phyloP scores from a whole-genome alignment of 2,113 vertebrate genomes.

The Tylochromis polylepis region DNA sequence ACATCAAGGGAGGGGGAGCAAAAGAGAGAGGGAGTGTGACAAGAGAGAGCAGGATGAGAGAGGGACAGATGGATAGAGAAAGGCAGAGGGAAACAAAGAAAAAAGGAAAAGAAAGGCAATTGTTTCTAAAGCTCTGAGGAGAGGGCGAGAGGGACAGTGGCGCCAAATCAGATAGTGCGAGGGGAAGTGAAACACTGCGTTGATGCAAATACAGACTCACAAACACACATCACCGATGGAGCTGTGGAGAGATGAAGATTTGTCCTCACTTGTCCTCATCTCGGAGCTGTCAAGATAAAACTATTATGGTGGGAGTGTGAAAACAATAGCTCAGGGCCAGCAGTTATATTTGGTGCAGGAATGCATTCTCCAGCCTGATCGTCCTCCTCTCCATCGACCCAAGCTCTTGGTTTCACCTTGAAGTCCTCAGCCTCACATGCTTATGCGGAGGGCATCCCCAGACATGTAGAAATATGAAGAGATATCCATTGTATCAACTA shows the following conservation, averaged over 20 bases:
- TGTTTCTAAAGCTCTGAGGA: conserved; percentile 57
- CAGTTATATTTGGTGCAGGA: conserved; percentile 19
- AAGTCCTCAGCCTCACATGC: background rate
- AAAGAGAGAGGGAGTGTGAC: conserved; percentile 15
- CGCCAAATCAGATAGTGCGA: conserved; percentile 59
- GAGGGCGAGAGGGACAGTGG: background rate
- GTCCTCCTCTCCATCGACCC: background rate
- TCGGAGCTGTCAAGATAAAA: conserved; percentile 61
- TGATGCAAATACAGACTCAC: conserved; percentile 38
- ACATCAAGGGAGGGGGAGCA: conserved; percentile 36
- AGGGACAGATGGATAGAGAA: conserved; percentile 10
- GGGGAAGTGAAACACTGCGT: conserved; percentile 19
- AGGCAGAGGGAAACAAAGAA: conserved; percentile 29
- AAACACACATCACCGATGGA: background rate
- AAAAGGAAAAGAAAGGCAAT: conserved; percentile 58
- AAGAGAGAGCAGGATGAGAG: conserved; percentile 30
- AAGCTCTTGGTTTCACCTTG: background rate
- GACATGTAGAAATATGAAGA: background rate
- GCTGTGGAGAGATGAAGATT: conserved; percentile 30
- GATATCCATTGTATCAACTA: background rate
- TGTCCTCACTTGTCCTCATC: conserved; percentile 52
- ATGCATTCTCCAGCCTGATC: background rate
- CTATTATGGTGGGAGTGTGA: conserved; percentile 42
- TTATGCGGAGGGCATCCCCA: background rate
- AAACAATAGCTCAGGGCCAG: conserved; percentile 49